Conservation (phyloP, 2,113 vertebrate species). For the Theristicus caerulescens region DNA sequence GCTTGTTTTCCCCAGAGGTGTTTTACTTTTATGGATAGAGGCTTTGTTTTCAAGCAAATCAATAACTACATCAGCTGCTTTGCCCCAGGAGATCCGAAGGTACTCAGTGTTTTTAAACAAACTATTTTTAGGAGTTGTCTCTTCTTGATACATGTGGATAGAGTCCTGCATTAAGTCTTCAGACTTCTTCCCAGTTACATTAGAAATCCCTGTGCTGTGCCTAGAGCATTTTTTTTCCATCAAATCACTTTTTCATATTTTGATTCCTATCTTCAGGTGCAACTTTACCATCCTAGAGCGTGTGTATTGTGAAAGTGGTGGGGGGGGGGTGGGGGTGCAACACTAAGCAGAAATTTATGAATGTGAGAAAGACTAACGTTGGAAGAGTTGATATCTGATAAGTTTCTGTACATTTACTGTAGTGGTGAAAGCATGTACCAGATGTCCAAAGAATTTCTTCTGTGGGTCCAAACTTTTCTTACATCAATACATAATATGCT, state of each 20-base stretch:
- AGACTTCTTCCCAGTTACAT: background rate
- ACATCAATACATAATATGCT: background rate
- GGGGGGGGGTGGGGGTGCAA: background rate
- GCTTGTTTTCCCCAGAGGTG: constrained; percentile 81
- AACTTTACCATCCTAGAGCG: background rate
- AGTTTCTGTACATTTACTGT: background rate
- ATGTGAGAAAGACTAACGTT: background rate
- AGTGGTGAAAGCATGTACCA: background rate
- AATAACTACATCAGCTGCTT: constrained; percentile 97
- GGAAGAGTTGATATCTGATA: background rate
- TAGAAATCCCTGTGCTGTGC: background rate
- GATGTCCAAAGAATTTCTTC: background rate
- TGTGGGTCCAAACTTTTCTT: background rate
- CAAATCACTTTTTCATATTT: background rate
- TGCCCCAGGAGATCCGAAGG: constrained; percentile 93
- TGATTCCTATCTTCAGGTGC: background rate
- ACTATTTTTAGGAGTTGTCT: background rate
- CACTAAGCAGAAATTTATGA: background rate
- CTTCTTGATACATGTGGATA: background rate
- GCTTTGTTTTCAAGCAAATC: constrained; percentile 97
- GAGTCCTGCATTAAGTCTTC: background rate
- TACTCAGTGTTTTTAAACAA: constrained; percentile 56
- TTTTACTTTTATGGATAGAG: constrained; percentile 98
- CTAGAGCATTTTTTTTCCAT: background rate
- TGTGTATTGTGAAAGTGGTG: background rate